Evolutionary conservation across 2,113 vertebrate genomes (phyloP).

Genomic region (Suncus etruscus): DNA sequence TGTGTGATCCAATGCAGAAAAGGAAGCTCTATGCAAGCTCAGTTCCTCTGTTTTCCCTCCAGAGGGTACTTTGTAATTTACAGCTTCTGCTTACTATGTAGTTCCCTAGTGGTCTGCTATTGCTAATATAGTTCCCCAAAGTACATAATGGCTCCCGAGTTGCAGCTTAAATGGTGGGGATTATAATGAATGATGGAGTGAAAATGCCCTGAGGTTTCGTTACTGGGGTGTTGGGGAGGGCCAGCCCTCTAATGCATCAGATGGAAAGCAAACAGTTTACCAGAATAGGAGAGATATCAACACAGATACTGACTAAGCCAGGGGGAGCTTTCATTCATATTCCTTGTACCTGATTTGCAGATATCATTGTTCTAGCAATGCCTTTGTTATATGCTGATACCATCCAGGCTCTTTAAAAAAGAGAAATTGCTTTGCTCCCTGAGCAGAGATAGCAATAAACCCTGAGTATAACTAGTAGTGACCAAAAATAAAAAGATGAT

Average conservation of each 20-base stretch:
- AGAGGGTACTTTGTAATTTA: conserved; percentile 71
- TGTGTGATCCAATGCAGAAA: not conserved
- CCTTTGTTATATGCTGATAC: not conserved
- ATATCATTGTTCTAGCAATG: conserved; percentile 26
- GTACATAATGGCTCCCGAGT: conserved; percentile 64
- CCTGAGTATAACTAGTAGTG: too few species aligned
- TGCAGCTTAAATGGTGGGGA: conserved; percentile 64
- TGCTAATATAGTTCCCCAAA: conserved; percentile 44
- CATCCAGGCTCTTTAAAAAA: conserved; percentile 29
- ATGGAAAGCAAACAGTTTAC: conserved; percentile 23
- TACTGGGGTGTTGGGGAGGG: not conserved
- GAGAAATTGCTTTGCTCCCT: conserved; percentile 35
- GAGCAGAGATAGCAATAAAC: too few species aligned
- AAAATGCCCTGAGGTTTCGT: not conserved
- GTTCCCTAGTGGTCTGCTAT: conserved; percentile 56
- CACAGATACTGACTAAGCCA: not conserved
- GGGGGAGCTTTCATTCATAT: not conserved
- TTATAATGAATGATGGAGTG: conserved; percentile 68
- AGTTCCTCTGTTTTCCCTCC: conserved; percentile 1
- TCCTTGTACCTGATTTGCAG: conserved; percentile 38
- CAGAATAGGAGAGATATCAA: conserved; percentile 33
- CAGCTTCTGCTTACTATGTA: not conserved
- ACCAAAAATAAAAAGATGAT: too few species aligned
- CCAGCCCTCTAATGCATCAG: not conserved
- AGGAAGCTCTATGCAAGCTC: conserved; percentile 18